Evolutionary conservation across 1,140 invertebrate species (phyloP), one percentile per base, ranked within the genome.

Genomic region (Liolophura sinensis): DNA sequence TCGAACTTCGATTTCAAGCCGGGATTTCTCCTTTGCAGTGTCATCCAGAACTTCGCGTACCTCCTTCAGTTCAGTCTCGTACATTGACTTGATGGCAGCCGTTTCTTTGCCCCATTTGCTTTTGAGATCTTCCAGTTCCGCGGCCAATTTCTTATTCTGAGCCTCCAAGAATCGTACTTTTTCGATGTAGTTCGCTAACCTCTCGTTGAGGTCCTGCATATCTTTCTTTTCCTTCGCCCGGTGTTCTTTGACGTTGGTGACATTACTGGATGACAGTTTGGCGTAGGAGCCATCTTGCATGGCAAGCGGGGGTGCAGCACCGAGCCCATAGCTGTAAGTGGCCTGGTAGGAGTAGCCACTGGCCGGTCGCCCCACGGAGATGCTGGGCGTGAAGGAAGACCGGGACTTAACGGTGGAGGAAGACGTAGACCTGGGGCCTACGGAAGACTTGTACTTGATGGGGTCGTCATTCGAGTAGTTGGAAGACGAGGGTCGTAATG

Each of bases 171-270:
- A 87, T 52, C 87, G 80, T 16, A 86, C 85, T 71, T 84, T 87
- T 78, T 87, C 87, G 67, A 87, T 88, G 77, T 87, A 87, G 68
- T 70, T 77, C 64, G 86, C 87, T 62, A 87, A 82, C 56, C 85
- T 77, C 71, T 87, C 85, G 72, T 87, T 87, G 65, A 88, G 71
- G 61, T 86, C 85, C 65, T 82, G 82, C 78, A 87, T 80, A 61
- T 87, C 86, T 69, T 85, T 85, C 79, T 87, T 87, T 70, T 87
- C 86, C 63, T 81, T 82, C 70, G 86, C 85, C 16, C 87, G 77
- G 27, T 70, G 77, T 55, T 80, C 77, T 59, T 83, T 78, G 62
- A 87, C 83, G 52, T 75, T 76, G n/a, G 74, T 74, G 16, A 85
- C 85, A 15, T 85, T 81, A 22, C 74, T 75, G 60, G 65, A 73